A percentile compares a stretch with the other conserved stretches of the same genome.
phyloP scores from a whole-genome alignment of 1,140 invertebrate genomes.

The Aphaenogaster rudis region DNA sequence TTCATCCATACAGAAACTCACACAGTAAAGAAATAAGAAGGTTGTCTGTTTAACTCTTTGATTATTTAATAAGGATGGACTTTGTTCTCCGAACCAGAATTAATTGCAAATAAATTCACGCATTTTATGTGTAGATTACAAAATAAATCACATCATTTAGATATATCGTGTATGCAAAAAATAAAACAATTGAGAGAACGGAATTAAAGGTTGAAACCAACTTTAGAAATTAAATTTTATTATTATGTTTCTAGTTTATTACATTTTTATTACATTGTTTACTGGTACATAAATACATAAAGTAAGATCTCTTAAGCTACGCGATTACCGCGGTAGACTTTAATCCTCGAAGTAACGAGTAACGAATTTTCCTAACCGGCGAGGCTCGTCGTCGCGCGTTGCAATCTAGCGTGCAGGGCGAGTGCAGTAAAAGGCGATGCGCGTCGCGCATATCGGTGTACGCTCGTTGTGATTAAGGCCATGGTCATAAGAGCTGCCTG shows the following conservation, averaged over 20 bases:
- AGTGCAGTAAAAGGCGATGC: constrained; percentile 68
- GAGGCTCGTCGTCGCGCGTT: background rate
- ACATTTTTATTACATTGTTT: background rate
- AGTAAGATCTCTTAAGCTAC: background rate
- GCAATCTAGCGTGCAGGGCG: constrained; percentile 4
- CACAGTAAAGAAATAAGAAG: background rate
- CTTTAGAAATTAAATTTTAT: background rate
- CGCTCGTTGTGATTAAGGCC: constrained; percentile 74
- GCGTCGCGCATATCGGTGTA: constrained; percentile 68
- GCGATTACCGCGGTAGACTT: background rate
- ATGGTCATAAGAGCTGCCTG: constrained; percentile 71
- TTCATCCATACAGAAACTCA: background rate
- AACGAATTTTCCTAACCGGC: constrained; percentile 46
- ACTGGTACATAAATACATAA: background rate
- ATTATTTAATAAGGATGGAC: background rate
- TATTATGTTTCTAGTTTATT: background rate
- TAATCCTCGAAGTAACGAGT: constrained; percentile 12
- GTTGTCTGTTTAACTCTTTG: background rate
- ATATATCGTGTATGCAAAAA: background rate
- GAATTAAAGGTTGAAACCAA: background rate
- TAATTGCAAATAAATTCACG: background rate
- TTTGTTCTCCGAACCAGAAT: background rate
- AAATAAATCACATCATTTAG: background rate
- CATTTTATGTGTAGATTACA: background rate
- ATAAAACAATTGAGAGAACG: background rate